phyloP scores from a whole-genome alignment of 2,113 vertebrate genomes.

The Zosterops pallidus region DNA sequence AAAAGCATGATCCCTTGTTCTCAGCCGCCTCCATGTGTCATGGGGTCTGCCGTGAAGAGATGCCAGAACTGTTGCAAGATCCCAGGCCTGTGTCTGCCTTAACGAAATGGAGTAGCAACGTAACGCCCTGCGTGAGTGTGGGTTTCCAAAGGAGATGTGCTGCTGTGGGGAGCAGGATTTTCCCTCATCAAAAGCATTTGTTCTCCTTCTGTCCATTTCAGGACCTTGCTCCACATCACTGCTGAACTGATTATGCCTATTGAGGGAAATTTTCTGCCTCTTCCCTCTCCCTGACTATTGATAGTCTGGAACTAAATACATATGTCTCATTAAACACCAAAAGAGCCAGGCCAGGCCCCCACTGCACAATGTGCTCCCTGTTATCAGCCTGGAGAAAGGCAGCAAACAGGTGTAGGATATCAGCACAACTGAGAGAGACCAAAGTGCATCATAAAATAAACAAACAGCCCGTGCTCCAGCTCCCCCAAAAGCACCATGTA shows the following conservation, averaged over 20 bases:
- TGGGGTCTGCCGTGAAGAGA: slow-evolving; percentile 51
- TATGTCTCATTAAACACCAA: background rate
- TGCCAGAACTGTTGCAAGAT: slow-evolving; percentile 47
- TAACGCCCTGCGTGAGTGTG: accelerated
- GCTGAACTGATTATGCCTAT: background rate
- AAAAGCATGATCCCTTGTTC: slow-evolving; percentile 52
- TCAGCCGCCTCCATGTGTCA: slow-evolving; percentile 53
- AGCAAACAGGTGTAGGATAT: slow-evolving; percentile 60
- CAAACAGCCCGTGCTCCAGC: slow-evolving; percentile 13
- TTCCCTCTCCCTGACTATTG: background rate
- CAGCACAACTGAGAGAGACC: slow-evolving; percentile 58
- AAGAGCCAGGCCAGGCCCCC: background rate
- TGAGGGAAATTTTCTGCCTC: slow-evolving; percentile 2
- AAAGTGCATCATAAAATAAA: slow-evolving; percentile 65
- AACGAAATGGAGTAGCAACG: background rate
- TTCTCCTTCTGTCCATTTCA: background rate
- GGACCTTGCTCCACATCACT: background rate
- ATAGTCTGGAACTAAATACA: background rate
- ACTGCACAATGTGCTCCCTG: background rate
- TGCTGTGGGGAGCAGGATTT: background rate
- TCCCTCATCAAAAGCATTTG: background rate
- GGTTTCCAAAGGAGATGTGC: background rate
- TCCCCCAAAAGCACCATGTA: slow-evolving; percentile 15
- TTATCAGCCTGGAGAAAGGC: slow-evolving; percentile 32
- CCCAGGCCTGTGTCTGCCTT: background rate